Conservation (phyloP, 2,888 invertebrate species). For the Plusia festucae region DNA sequence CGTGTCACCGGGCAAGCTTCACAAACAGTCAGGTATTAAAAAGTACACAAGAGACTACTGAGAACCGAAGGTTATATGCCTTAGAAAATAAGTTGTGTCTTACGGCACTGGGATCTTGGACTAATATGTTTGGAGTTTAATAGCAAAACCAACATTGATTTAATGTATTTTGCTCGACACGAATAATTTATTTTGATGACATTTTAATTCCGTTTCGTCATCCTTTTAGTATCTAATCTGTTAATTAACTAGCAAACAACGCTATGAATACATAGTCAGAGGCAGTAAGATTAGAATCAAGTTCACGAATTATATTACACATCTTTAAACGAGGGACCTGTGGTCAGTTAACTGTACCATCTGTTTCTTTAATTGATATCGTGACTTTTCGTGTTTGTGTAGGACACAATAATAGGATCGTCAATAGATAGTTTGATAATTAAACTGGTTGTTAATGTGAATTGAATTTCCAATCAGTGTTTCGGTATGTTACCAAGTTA, state of each 20-base stretch:
- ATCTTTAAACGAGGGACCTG: not conserved
- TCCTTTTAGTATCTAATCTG: conserved; percentile 13
- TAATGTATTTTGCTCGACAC: conserved; percentile 1
- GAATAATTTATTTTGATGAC: conserved; percentile 1
- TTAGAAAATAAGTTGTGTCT: no score
- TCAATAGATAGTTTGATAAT: not conserved
- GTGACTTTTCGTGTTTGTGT: no score
- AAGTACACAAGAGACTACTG: no score
- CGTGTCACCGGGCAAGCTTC: no score
- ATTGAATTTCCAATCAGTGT: not conserved
- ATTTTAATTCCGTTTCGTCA: conserved; percentile 2
- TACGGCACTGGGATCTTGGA: no score
- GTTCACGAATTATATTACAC: not conserved
- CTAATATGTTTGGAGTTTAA: not conserved
- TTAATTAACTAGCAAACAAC: conserved; percentile 26
- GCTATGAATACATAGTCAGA: conserved; percentile 37
- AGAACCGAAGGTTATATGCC: no score
- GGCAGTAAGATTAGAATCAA: conserved; percentile 26
- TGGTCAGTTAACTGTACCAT: not conserved
- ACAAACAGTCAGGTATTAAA: no score
- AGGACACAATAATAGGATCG: not conserved
- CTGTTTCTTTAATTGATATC: no score
- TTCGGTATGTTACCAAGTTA: not conserved
- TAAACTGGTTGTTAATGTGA: not conserved
- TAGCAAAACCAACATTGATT: not conserved